Evolutionary conservation across 2,888 invertebrate genomes (phyloP).

Genomic region (Cynaeus angustus): DNA sequence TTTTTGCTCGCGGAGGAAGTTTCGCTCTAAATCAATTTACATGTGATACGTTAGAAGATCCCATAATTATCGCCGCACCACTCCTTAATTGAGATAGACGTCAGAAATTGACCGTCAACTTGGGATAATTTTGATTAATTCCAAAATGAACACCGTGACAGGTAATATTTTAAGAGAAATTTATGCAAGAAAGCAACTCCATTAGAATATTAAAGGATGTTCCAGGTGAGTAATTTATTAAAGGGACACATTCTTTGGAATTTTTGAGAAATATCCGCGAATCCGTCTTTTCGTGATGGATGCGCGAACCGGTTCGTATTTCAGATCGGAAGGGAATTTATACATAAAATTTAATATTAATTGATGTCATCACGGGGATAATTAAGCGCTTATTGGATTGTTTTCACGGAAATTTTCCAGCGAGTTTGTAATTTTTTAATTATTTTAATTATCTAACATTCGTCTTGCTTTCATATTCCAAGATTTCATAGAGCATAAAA

Average conservation of each 20-base stretch:
- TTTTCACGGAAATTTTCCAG: not conserved
- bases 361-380: slow-evolving; percentile 13
- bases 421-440: no score
- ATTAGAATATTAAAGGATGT: slow-evolving; percentile 30
- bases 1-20: not conserved
- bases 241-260: not conserved
- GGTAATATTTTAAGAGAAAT: slow-evolving; percentile 32
- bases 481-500: not conserved
- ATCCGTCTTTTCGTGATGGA: not conserved
- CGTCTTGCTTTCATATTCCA: no score
- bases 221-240: slow-evolving; percentile 15
- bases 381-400: slow-evolving; percentile 9
- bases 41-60: not conserved
- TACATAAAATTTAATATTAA: slow-evolving; percentile 29
- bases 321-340: not conserved
- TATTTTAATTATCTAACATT: no score
- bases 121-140: slow-evolving; percentile 30
- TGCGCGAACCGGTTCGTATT: slow-evolving; percentile 2
- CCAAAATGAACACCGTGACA: slow-evolving; percentile 16
- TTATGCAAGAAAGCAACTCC: slow-evolving; percentile 29
- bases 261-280: no score
- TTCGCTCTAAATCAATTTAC: not conserved
- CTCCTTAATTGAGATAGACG: slow-evolving; percentile 22
- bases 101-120: slow-evolving; percentile 14
- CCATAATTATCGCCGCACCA: not conserved